These are phyloP conservation scores for Xenopus laevis DNA, from an alignment of 2,113 vertebrate genomes.

Conservation along the genomic window DNA sequence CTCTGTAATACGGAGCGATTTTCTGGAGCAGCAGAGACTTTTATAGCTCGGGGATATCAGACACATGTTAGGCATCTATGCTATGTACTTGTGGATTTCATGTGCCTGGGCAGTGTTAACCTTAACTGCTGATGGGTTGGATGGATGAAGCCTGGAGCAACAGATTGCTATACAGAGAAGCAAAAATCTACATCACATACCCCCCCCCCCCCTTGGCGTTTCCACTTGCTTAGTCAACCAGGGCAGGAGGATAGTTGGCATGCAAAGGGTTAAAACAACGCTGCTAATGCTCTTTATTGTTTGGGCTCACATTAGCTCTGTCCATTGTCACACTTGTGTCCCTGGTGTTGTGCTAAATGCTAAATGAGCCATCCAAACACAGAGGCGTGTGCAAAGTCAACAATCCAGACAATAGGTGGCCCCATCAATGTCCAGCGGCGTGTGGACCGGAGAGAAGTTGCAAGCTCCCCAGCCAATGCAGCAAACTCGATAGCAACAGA, in stretches of 20 bases:
- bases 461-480: background rate
- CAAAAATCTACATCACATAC: no score
- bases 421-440: background rate
- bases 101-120: background rate
- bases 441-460: slow-evolving; percentile 18
- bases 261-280: slow-evolving; percentile 15
- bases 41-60: background rate
- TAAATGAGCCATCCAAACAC: background rate
- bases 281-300: background rate
- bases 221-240: no score
- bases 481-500: no score
- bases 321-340: background rate
- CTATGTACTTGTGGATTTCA: background rate
- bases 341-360: background rate
- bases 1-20: background rate
- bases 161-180: no score
- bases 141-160: no score
- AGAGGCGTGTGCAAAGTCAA: slow-evolving; percentile 12
- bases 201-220: no score
- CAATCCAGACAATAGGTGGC: background rate
- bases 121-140: no score
- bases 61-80: background rate
- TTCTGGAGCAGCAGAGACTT: background rate
- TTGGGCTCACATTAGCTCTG: background rate
- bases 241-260: background rate